Conservation (phyloP, 2,113 vertebrate species). For the Beaufortia kweichowensis region DNA sequence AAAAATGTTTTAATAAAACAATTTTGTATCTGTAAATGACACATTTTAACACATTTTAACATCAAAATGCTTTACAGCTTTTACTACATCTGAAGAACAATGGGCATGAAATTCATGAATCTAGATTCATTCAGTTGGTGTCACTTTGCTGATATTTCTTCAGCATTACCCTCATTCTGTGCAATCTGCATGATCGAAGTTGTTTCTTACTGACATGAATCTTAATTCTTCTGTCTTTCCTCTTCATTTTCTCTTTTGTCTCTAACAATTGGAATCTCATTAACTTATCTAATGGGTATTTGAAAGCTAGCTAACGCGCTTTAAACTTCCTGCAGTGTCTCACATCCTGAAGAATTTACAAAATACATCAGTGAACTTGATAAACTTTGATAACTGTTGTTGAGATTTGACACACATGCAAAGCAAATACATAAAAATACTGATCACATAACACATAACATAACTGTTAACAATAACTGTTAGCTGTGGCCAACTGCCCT, state of each 20-base stretch:
- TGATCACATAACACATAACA: too few relatives aligned
- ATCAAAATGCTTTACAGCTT: too few relatives aligned
- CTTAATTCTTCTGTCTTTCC: conserved; percentile 43
- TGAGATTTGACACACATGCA: neutral
- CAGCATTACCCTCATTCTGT: neutral
- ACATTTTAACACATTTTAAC: too few relatives aligned
- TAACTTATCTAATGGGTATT: conserved; percentile 4
- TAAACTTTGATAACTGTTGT: too few relatives aligned
- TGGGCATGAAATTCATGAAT: neutral
- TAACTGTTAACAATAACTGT: too few relatives aligned
- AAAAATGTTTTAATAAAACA: too few relatives aligned
- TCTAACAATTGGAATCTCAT: neutral
- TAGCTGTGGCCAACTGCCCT: too few relatives aligned
- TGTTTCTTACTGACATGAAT: neutral
- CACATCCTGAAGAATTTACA: neutral
- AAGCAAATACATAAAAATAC: neutral
- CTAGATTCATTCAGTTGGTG: neutral
- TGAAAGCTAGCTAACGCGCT: conserved; percentile 16
- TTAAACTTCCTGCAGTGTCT: neutral
- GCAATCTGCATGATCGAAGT: neutral
- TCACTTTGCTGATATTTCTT: conserved; percentile 2
- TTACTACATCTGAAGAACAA: too few relatives aligned
- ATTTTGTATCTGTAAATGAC: too few relatives aligned
- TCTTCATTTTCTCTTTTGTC: neutral
- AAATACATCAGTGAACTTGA: neutral